phyloP scores from a whole-genome alignment of 2,797 vertebrate genomes.

The Pipistrellus kuhlii region DNA sequence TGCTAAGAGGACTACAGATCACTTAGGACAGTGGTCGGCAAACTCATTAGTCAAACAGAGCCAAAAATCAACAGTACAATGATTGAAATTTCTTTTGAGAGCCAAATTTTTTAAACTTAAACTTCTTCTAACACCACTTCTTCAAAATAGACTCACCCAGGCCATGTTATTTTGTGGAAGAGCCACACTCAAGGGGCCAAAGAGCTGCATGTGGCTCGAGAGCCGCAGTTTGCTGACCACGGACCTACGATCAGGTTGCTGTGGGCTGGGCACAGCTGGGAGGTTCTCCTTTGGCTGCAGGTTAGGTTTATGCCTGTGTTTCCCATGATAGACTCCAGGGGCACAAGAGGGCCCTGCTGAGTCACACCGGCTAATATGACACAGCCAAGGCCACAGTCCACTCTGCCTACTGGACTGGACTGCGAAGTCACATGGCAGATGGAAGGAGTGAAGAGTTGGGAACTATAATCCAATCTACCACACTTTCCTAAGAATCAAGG shows the following conservation, averaged over 20 bases:
- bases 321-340: background rate
- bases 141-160: no score
- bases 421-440: background rate
- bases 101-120: no score
- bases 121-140: no score
- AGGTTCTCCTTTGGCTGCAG: background rate
- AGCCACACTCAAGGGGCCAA: no score
- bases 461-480: background rate
- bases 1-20: background rate
- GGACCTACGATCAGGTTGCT: background rate
- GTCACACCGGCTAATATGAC: background rate
- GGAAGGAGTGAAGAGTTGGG: background rate
- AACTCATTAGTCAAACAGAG: no score
- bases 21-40: no score
- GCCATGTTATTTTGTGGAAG: no score
- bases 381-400: background rate
- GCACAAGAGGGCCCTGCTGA: background rate
- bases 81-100: no score
- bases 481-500: background rate
- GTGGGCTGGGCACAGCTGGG: background rate
- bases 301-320: background rate
- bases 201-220: no score
- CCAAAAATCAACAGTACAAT: no score
- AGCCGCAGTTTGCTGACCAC: no score
- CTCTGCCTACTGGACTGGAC: background rate